Evolutionary conservation across 2,113 vertebrate species (phyloP).

Genomic region (Callorhinus ursinus): DNA sequence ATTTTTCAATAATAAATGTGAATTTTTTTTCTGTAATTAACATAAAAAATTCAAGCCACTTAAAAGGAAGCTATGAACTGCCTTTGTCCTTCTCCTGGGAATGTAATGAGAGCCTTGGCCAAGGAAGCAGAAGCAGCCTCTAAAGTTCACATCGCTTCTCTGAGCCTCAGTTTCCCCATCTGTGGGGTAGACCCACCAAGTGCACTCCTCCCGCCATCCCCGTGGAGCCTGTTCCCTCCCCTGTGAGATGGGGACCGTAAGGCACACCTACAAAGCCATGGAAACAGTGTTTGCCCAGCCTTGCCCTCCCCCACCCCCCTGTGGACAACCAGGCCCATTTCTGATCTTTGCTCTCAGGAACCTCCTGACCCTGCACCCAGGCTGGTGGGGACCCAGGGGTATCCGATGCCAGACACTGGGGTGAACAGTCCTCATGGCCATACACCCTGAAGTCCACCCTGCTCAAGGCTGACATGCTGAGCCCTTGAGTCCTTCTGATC

Average conservation of each 20-base stretch:
- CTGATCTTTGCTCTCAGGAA: not conserved
- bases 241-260: not conserved
- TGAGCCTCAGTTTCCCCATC: not conserved
- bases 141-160: not conserved
- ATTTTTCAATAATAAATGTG: conserved; percentile 20
- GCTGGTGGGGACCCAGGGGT: too few species aligned
- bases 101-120: not conserved
- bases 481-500: not conserved
- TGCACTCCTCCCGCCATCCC: not conserved
- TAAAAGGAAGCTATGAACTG: not conserved
- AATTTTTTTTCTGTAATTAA: not conserved
- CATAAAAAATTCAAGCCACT: not conserved
- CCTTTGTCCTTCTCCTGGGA: not conserved
- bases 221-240: not conserved
- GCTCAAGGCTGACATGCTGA: not conserved
- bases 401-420: not conserved
- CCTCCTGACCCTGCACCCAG: not conserved
- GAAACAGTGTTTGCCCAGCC: not conserved
- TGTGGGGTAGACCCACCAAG: not conserved
- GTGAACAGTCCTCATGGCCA: not conserved
- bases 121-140: not conserved
- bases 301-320: rapidly evolving
- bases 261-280: not conserved
- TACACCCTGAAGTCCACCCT: rapidly evolving
- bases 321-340: not conserved